Conservation (phyloP, 2,113 vertebrate genomes). For the Petaurus breviceps region DNA sequence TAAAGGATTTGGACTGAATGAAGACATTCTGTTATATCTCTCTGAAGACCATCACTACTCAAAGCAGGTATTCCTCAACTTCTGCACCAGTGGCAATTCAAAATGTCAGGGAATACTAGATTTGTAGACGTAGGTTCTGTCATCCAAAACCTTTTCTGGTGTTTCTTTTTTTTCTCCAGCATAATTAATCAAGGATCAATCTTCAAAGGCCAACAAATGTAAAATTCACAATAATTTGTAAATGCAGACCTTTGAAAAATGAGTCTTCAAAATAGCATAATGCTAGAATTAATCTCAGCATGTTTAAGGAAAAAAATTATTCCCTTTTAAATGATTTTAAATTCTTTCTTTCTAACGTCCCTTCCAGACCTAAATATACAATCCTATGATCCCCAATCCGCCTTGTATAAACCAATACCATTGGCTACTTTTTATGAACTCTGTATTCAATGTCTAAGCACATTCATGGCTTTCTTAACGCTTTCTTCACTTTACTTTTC, state of each 20-base stretch:
- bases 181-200: neutral
- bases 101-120: neutral
- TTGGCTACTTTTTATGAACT: neutral
- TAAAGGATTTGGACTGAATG: neutral
- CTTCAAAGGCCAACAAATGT: neutral
- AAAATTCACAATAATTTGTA: neutral
- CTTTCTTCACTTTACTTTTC: constrained; percentile 34
- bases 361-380: constrained; percentile 18
- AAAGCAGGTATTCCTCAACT: neutral
- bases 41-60: neutral
- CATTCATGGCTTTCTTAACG: neutral
- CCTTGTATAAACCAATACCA: neutral
- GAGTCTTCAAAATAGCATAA: neutral
- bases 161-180: neutral
- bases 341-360: constrained; percentile 24
- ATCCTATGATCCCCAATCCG: constrained; percentile 14
- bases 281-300: neutral
- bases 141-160: neutral
- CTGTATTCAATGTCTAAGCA: neutral
- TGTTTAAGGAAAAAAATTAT: neutral
- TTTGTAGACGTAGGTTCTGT: neutral
- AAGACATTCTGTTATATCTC: neutral
- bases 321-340: constrained; percentile 38
- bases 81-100: neutral
- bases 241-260: neutral